Evolutionary conservation across 2,797 vertebrate species (phyloP).

Genomic region (Discoglossus pictus): DNA sequence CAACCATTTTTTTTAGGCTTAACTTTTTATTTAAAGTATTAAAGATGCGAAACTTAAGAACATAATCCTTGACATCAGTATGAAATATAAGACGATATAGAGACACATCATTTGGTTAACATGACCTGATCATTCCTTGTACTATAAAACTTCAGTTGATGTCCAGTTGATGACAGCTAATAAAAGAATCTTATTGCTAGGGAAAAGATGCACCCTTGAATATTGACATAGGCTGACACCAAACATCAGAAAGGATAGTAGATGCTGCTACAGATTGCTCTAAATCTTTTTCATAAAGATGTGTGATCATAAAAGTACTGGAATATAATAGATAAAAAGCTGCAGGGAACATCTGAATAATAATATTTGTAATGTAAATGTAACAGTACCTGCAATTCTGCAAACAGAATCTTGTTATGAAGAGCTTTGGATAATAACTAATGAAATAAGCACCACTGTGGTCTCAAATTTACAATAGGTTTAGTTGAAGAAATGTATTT

Average conservation of each 20-base stretch:
- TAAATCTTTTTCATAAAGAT: conserved; percentile 40
- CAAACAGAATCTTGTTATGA: too few species aligned
- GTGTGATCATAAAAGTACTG: conserved; percentile 30
- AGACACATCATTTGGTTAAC: conserved; percentile 51
- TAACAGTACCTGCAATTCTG: too few species aligned
- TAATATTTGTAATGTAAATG: too few species aligned
- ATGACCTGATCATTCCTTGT: conserved; percentile 51
- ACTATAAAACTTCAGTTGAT: conserved; percentile 50
- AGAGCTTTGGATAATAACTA: too few species aligned
- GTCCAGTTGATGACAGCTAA: conserved; percentile 51
- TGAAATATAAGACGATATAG: conserved; percentile 48
- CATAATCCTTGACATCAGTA: conserved; percentile 50
- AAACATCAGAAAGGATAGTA: conserved; percentile 37
- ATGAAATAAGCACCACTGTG: too few species aligned
- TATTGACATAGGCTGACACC: conserved; percentile 48
- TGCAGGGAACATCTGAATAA: too few species aligned
- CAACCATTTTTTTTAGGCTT: conserved; percentile 26
- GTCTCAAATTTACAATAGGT: too few species aligned
- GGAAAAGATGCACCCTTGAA: conserved; percentile 48
- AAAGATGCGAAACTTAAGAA: conserved; percentile 40
- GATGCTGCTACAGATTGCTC: conserved; percentile 30
- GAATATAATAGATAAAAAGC: conserved; percentile 38
- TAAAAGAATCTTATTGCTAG: conserved; percentile 49
- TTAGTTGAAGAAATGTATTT: too few species aligned
- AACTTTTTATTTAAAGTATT: conserved; percentile 30